Base-by-base conservation (phyloP, 2,113 vertebrate species). In the Stictonetta naevosa region DNA sequence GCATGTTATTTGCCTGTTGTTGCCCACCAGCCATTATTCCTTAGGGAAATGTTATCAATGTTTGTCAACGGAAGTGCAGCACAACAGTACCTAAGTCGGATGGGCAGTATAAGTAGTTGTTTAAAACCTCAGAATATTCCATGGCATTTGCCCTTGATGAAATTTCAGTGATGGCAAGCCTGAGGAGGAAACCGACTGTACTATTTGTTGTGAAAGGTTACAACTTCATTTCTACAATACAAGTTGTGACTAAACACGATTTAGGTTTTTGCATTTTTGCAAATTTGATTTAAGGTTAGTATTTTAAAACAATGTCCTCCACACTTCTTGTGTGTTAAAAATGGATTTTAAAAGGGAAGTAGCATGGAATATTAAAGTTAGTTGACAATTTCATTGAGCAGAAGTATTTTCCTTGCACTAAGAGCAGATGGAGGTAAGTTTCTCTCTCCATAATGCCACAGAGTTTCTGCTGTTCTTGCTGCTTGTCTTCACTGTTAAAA, bases 381-480 rank as follows among this genome's bases (percentile, higher is more conserved):
- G 50, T 48, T 66, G 59, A 11, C n/a, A 92, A 40, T 83, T 83
- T 52, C 73, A 38, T 85, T 87, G 46, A 66, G 67, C 67, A 75
- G 88, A 63, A 88, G n/a, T 88, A 44, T 50, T 88, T 95, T 86
- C 76, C 38, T 92, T 81, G 17, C 40, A 59, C 25, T 92, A 83
- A 88, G 38, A 64, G 73, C 76, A 92, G 28, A 14, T 55, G 36
- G 66, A 95, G 91, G 95, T 95, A 94, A 96, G 94, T 96, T 58
- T 77, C 26, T 73, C 40, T 68, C 48, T 56, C 63, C 13, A 3
- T 69, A 74, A 48, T 55, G 40, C 29, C 42, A 40, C 18, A 48
- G 8, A 48, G 10, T 66, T 90, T 82, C 40, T 83, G 5, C 58
- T 66, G 4, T 12, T 75, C 0, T 1, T 93, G 18, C 55, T 78